Conservation (phyloP, 2,797 vertebrate species). For the Sebastes nivosus region DNA sequence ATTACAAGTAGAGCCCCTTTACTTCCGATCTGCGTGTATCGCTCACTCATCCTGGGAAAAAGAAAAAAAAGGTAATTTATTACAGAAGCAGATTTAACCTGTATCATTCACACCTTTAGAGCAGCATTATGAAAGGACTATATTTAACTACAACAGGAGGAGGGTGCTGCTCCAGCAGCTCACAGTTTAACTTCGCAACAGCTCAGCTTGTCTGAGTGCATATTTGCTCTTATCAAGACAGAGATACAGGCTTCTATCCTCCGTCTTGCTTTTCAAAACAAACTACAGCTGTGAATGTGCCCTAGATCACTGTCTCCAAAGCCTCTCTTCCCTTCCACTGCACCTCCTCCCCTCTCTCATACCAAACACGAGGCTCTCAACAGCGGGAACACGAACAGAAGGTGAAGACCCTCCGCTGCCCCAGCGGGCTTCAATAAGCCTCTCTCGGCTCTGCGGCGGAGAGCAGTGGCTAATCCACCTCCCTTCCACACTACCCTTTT, state of each 20-base stretch:
- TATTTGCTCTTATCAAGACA: conserved; percentile 29
- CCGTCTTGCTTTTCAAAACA: conserved; percentile 41
- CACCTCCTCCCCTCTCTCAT: background rate
- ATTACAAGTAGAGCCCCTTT: conserved; percentile 92
- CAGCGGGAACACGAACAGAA: conserved; percentile 19
- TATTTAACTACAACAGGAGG: background rate
- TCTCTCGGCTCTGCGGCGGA: conserved; percentile 16
- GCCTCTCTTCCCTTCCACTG: background rate
- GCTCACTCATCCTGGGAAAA: conserved; percentile 92
- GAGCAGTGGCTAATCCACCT: conserved; percentile 36
- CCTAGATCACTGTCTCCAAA: conserved; percentile 32
- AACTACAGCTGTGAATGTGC: conserved; percentile 39
- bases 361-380: conserved; percentile 1
- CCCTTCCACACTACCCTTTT: background rate
- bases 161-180: background rate
- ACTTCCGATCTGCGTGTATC: conserved; percentile 88
- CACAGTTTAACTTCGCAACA: background rate
- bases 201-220: conserved; percentile 1
- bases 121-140: background rate
- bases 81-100: background rate
- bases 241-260: conserved; percentile 25
- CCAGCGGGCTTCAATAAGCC: conserved; percentile 25
- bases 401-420: conserved; percentile 43
- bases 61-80: conserved; percentile 41
- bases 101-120: background rate